Evolutionary conservation across 2,113 vertebrate species (phyloP), one percentile per base, ranked within the genome.

Genomic region (Antigone vipio): DNA sequence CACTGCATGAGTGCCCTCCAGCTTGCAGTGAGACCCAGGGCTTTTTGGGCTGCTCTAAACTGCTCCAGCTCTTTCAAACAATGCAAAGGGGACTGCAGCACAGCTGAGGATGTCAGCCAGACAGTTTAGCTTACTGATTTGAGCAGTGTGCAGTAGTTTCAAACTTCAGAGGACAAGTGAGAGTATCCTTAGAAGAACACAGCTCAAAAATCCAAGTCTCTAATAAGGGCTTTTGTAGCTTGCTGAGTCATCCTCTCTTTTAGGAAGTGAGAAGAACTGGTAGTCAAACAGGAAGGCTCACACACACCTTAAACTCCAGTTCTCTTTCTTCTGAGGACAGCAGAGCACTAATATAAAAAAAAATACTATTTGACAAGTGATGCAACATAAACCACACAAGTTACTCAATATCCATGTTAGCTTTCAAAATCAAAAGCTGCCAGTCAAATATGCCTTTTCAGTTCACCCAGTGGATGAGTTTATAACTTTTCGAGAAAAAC

Each of bases 221-320:
- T 60, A 60, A 35, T 34, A 82, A 79, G 40, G 30, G 50, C 18
- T 29, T 19, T 45, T 40, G 42, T 29, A 92, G 85, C n/a, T 7
- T 89, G 94, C 94, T 8, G 3, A 94, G 40, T 96, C 97, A 96
- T 89, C 78, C 52, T 49, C 42, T 92, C 93, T 93, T 75, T 95
- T 32, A 94, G 86, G 40, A 97, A 95, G 77, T 34, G 38, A 58
- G 23, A 22, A 58, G 23, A 22, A 42, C 75, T 38, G 45, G 64
- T 79, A 72, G 47, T 13, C 38, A 89, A 63, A 67, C 81, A 49
- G 47, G 40, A 72, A 82, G 53, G 30, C 47, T 85, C 74, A 71
- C 47, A 78, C 3, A 62, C 78, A 90, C n/a, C 83, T 97, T 94
- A 88, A 96, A 85, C 66, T 92, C 40, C 8, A 19, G 12, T 78